Percentiles rank a stretch among this genome's conserved stretches.
phyloP scores from a whole-genome alignment of 2,113 vertebrate genomes.

The Oxyura jamaicensis region DNA sequence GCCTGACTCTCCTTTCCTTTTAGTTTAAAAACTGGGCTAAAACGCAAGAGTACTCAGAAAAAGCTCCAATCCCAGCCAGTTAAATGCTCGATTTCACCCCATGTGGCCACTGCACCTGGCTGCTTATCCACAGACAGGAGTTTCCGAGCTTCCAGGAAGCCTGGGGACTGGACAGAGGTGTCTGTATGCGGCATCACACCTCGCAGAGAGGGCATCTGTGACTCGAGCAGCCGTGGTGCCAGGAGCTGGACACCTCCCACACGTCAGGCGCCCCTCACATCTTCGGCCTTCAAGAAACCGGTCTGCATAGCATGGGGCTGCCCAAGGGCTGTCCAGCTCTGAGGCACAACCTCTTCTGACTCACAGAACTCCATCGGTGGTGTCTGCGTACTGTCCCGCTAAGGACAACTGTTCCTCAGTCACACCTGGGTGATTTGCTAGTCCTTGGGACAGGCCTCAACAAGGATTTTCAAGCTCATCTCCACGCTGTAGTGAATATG shows the following conservation, averaged over 20 bases:
- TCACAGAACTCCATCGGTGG: not conserved
- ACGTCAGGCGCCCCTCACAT: not conserved
- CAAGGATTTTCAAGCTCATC: not conserved
- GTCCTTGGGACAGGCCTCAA: not conserved
- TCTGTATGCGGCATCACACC: rapidly evolving
- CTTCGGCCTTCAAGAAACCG: not conserved
- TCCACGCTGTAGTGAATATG: too few relatives aligned
- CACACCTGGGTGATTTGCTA: not conserved
- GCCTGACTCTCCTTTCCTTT: not conserved
- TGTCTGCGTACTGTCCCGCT: not conserved
- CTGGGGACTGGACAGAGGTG: not conserved
- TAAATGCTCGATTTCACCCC: not conserved
- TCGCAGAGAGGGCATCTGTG: rapidly evolving
- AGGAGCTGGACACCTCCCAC: not conserved
- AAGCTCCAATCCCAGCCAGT: not conserved
- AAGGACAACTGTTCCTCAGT: not conserved
- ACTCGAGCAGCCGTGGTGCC: not conserved
- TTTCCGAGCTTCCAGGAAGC: too few relatives aligned
- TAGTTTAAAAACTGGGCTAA: not conserved
- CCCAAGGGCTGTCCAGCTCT: not conserved
- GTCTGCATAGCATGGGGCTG: rapidly evolving
- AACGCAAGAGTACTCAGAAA: rapidly evolving
- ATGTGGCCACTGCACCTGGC: rapidly evolving
- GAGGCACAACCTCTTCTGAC: not conserved
- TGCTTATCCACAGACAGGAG: rapidly evolving